Conservation (phyloP, 2,113 vertebrate genomes). For the Sphyrna mokarran region DNA sequence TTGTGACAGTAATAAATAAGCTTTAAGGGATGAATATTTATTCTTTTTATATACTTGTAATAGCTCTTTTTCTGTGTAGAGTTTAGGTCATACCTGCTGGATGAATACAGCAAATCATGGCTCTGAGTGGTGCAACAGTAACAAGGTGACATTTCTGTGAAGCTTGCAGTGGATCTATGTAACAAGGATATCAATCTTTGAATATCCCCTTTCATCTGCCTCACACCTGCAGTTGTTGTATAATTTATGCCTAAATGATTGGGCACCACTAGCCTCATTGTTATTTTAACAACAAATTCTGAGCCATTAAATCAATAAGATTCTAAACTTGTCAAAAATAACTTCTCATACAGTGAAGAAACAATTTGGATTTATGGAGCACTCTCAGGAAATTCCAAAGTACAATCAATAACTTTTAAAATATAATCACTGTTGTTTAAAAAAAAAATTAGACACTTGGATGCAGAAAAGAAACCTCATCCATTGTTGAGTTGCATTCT, state of each 20-base stretch:
- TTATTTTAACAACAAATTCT: background rate
- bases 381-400: background rate
- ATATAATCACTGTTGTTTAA: background rate
- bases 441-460: background rate
- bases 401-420: background rate
- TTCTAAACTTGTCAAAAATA: background rate
- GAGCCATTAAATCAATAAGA: background rate
- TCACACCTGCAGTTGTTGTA: background rate
- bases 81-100: background rate
- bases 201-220: background rate
- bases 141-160: background rate
- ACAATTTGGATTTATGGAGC: background rate
- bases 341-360: background rate
- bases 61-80: background rate
- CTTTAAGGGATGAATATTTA: no score
- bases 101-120: no score
- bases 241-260: background rate
- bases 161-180: background rate
- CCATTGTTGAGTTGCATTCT: background rate
- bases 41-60: no score
- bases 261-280: background rate
- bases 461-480: background rate
- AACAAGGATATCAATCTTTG: background rate
- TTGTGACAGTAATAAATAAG: no score
- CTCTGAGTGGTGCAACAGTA: no score